phyloP scores from a whole-genome alignment of 1,140 invertebrate species.

The Leptinotarsa defecta region DNA sequence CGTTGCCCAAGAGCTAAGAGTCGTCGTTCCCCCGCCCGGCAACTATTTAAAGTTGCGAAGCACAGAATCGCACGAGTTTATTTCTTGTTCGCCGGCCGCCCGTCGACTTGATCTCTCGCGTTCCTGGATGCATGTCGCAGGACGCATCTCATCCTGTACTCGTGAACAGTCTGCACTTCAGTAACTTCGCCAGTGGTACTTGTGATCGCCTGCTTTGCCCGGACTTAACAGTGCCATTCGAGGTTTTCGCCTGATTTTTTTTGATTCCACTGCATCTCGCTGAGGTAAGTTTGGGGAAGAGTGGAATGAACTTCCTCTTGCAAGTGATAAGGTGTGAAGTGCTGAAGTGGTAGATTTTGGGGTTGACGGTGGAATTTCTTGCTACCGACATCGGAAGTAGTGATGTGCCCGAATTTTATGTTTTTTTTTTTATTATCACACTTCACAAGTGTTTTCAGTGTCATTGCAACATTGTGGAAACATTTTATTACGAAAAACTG shows the following conservation, averaged over 20 bases:
- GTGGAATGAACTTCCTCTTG: constrained; percentile 4
- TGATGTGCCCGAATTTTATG: background rate
- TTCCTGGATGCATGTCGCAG: constrained; percentile 3
- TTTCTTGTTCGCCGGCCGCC: constrained; percentile 12
- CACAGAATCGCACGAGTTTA: constrained; percentile 26
- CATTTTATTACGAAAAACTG: too few species aligned
- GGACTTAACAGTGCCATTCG: constrained; percentile 18
- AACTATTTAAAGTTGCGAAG: constrained; percentile 28
- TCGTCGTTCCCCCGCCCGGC: constrained; percentile 23
- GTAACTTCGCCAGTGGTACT: background rate
- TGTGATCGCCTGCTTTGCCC: constrained; percentile 1
- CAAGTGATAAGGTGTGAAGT: constrained; percentile 24
- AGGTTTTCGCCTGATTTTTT: constrained; percentile 10
- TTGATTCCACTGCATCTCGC: background rate
- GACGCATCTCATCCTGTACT: background rate
- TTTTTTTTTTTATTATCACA: too few species aligned
- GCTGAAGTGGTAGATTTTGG: background rate
- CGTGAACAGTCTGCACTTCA: constrained; percentile 17
- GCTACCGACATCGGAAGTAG: background rate
- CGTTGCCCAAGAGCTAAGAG: constrained; percentile 15
- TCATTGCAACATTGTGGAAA: too few species aligned
- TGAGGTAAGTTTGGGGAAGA: constrained; percentile 22
- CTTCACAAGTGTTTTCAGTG: too few species aligned
- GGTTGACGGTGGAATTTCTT: background rate
- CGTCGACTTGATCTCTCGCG: constrained; percentile 11